A percentile compares a stretch with the other conserved stretches of the same genome.
Conservation (phyloP, 2,888 invertebrate genomes). For the Leptinotarsa peninsularis region DNA sequence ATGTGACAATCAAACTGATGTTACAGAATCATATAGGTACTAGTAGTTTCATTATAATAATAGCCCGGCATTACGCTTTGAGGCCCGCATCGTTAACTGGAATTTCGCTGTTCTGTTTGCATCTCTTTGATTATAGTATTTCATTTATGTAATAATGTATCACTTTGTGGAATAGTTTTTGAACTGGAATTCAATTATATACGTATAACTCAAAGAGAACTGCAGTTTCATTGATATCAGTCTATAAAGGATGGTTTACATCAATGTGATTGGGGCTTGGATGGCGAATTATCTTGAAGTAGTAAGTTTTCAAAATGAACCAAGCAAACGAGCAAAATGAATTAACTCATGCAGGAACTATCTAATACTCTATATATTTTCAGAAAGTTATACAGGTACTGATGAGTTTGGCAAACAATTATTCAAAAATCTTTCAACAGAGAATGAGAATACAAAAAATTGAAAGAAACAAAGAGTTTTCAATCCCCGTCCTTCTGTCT, state of each 20-base stretch:
- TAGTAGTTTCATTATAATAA: background rate
- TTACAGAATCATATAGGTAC: background rate
- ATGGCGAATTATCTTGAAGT: background rate
- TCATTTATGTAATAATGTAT: background rate
- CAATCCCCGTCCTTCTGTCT: too few relatives aligned
- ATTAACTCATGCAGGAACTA: too few relatives aligned
- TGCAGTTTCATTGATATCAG: too few relatives aligned
- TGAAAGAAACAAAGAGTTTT: too few relatives aligned
- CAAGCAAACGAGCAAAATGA: too few relatives aligned
- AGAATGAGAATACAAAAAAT: too few relatives aligned
- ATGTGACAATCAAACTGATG: background rate
- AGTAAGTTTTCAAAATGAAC: too few relatives aligned
- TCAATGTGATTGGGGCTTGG: background rate
- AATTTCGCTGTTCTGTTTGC: background rate
- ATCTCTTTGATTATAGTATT: conserved; percentile 10
- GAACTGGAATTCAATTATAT: background rate
- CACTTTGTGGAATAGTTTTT: conserved; percentile 6
- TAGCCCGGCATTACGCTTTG: background rate
- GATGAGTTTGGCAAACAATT: too few relatives aligned
- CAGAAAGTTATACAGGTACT: too few relatives aligned
- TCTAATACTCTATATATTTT: too few relatives aligned
- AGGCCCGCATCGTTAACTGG: background rate
- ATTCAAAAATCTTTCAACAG: too few relatives aligned
- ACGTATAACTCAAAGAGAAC: background rate
- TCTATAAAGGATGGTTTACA: background rate